Conservation (phyloP, 2,113 vertebrate genomes). For the Crotalus horridus region DNA sequence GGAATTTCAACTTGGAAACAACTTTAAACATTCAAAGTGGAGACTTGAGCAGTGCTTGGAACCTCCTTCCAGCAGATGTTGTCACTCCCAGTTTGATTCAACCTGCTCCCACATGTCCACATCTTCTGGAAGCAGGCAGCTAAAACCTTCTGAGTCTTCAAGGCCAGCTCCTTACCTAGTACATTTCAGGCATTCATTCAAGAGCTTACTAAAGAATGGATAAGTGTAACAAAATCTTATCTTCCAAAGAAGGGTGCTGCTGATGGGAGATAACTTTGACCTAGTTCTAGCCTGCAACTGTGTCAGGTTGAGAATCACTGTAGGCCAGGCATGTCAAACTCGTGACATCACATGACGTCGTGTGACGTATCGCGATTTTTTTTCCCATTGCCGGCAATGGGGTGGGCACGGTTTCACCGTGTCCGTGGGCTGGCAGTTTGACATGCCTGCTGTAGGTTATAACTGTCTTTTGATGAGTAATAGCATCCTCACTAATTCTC, state of each 20-base stretch:
- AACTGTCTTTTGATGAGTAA: not conserved
- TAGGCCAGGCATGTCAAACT: not conserved
- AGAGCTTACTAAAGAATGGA: not conserved
- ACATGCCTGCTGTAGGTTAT: not conserved
- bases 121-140: not conserved
- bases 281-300: not conserved
- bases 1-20: not conserved
- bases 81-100: not conserved
- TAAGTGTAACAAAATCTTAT: not conserved
- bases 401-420: no score
- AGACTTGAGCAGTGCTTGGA: not conserved
- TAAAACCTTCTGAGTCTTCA: not conserved
- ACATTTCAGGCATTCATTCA: not conserved
- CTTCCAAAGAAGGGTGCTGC: not conserved
- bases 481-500: not conserved
- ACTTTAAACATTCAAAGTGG: not conserved
- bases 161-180: not conserved
- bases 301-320: not conserved
- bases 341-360: fast-evolving
- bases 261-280: not conserved
- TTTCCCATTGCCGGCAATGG: no score
- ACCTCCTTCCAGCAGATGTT: not conserved
- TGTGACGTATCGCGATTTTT: no score
- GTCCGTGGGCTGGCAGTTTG: no score
- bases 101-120: not conserved